Evolutionary conservation across 2,113 vertebrate species (phyloP).

Genomic region (Indicator maculatus): DNA sequence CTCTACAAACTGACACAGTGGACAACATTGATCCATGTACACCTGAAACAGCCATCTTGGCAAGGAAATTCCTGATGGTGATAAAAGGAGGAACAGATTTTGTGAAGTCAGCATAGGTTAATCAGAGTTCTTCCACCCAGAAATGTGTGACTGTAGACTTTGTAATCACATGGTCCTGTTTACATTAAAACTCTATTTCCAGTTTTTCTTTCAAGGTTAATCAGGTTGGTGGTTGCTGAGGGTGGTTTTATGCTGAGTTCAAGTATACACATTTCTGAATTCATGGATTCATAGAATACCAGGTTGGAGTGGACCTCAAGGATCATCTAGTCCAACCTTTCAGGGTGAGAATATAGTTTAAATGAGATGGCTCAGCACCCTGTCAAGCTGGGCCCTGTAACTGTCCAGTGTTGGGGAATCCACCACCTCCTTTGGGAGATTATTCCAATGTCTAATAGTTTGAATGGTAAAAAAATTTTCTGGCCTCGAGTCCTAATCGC

Average conservation of each 20-base stretch:
- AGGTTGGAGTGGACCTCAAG: too few relatives aligned
- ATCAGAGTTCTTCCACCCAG: neutral
- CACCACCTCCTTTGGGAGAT: too few relatives aligned
- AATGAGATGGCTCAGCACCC: too few relatives aligned
- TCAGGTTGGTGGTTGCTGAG: neutral
- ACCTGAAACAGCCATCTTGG: neutral
- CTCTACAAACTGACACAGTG: neutral
- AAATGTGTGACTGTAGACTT: neutral
- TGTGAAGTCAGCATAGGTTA: neutral
- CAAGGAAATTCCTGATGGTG: neutral
- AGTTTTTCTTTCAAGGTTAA: neutral
- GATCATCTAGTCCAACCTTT: too few relatives aligned
- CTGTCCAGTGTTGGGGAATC: too few relatives aligned
- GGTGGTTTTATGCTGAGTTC: neutral
- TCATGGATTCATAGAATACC: neutral
- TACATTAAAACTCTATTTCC: neutral
- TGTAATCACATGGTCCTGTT: neutral
- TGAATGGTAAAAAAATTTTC: too few relatives aligned
- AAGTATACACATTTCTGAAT: neutral
- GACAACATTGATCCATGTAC: accelerated
- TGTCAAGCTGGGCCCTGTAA: too few relatives aligned
- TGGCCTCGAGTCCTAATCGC: too few relatives aligned
- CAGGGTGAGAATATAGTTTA: too few relatives aligned
- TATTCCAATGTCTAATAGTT: too few relatives aligned
- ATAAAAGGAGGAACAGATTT: neutral